Evolutionary conservation across 2,888 invertebrate genomes (phyloP).

Genomic region (Acleris sparsana): DNA sequence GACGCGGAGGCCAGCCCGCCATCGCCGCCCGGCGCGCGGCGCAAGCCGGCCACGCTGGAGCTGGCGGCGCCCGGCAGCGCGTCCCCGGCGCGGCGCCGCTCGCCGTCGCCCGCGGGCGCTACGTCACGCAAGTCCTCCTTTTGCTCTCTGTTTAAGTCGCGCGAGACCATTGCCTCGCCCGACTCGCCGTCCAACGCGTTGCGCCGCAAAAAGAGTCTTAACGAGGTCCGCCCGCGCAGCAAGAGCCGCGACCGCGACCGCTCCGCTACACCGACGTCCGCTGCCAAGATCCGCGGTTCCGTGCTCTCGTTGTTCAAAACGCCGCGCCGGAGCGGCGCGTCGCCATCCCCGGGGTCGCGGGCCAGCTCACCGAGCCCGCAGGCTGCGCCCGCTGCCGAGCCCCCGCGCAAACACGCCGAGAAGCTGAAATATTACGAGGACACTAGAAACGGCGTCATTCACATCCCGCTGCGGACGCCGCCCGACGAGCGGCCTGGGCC

Average conservation of each 20-base stretch:
- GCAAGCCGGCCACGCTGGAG: conserved; percentile 83
- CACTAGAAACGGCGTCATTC: conserved; percentile 85
- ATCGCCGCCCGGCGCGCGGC: conserved; percentile 49
- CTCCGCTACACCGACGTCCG: conserved; percentile 82
- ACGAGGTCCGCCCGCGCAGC: conserved; percentile 84
- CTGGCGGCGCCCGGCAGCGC: conserved; percentile 72
- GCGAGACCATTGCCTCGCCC: conserved; percentile 86
- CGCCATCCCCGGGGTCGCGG: conserved; percentile 66
- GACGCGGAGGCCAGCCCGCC: conserved; percentile 53
- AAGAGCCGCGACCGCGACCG: conserved; percentile 84
- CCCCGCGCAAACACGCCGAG: conserved; percentile 57
- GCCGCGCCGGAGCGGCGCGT: conserved; percentile 65
- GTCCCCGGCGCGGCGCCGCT: conserved; percentile 53
- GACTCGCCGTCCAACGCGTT: conserved; percentile 83
- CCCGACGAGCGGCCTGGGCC: conserved; percentile 84
- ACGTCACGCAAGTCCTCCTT: conserved; percentile 92
- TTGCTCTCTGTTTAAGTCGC: conserved; percentile 90
- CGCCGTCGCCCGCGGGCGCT: conserved; percentile 87
- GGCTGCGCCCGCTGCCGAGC: conserved; percentile 56
- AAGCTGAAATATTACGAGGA: conserved; percentile 85
- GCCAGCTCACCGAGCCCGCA: conserved; percentile 60
- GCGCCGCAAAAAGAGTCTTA: conserved; percentile 71
- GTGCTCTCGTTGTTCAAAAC: conserved; percentile 87
- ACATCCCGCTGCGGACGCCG: conserved; percentile 90
- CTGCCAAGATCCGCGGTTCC: conserved; percentile 84